Percentiles rank a stretch among this genome's conserved stretches.
These are phyloP conservation scores for Actinernus sp. DNA, from an alignment of 92 coral and sea anemone genomes.

Conservation along the genomic window DNA sequence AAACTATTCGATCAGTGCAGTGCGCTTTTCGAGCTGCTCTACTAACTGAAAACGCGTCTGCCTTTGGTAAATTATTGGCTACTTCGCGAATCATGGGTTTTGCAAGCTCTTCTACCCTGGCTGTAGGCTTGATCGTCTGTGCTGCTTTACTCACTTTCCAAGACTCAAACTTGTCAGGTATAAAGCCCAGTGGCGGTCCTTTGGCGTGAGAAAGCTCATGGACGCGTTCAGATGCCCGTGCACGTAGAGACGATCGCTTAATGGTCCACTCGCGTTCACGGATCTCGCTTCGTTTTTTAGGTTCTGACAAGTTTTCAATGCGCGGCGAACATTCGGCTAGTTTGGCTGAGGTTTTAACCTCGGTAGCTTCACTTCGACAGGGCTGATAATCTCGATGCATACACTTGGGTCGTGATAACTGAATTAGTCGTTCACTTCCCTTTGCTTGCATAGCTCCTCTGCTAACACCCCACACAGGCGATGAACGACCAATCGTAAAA, in stretches of 20 bases:
- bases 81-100: slow-evolving; percentile 79
- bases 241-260: slow-evolving; percentile 69
- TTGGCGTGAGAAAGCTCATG: slow-evolving; percentile 83
- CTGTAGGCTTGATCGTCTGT: slow-evolving; percentile 62
- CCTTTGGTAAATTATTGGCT: slow-evolving; percentile 87
- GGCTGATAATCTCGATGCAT: slow-evolving; percentile 83
- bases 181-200: slow-evolving; percentile 80
- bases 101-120: slow-evolving; percentile 81
- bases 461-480: slow-evolving; percentile 88
- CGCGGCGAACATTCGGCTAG: slow-evolving; percentile 75
- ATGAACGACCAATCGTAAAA: slow-evolving; percentile 87
- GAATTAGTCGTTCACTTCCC: slow-evolving; percentile 48
- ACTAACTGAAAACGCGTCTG: slow-evolving; percentile 88
- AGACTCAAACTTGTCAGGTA: slow-evolving; percentile 81
- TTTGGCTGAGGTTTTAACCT: slow-evolving; percentile 70
- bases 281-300: slow-evolving; percentile 56
- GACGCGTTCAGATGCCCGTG: slow-evolving; percentile 72
- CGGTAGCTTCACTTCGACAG: slow-evolving; percentile 64
- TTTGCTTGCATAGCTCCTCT: slow-evolving; percentile 49
- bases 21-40: slow-evolving; percentile 86
- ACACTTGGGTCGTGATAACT: slow-evolving; percentile 72
- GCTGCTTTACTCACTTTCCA: slow-evolving; percentile 95
- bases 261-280: slow-evolving; percentile 90
- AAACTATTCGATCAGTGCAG: slow-evolving; percentile 77
- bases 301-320: slow-evolving; percentile 70